A percentile compares a stretch with the other conserved stretches of the same genome.
Conservation (phyloP, 2,888 invertebrate species). For the Ornithoptera alexandrae region DNA sequence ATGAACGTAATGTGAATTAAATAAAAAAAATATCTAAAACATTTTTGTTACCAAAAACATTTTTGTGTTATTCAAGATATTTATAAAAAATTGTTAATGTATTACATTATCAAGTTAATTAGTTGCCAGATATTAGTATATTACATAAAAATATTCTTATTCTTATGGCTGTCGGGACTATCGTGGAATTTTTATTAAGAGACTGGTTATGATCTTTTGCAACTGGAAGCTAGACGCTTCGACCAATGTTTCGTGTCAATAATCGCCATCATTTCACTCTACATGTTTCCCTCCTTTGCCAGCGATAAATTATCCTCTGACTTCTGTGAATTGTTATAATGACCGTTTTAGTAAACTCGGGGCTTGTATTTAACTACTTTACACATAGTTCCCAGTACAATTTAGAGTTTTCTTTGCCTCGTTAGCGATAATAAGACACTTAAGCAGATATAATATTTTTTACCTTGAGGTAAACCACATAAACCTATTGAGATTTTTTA, state of each 20-base stretch:
- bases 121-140: too few relatives aligned
- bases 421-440: slow-evolving; percentile 25
- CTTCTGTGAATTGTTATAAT: slow-evolving; percentile 73
- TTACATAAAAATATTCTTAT: too few relatives aligned
- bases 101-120: too few relatives aligned
- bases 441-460: slow-evolving; percentile 20
- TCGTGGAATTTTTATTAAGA: slow-evolving; percentile 73
- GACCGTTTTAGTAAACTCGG: slow-evolving; percentile 56
- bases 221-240: slow-evolving; percentile 52
- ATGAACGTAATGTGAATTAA: too few relatives aligned
- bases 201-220: slow-evolving; percentile 63
- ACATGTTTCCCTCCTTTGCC: slow-evolving; percentile 63
- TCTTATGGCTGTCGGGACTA: slow-evolving; percentile 47
- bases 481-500: slow-evolving; percentile 1
- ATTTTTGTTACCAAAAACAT: too few relatives aligned
- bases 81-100: too few relatives aligned
- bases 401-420: slow-evolving; percentile 26
- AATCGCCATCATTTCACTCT: slow-evolving; percentile 73
- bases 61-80: too few relatives aligned
- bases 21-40: too few relatives aligned
- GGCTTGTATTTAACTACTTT: slow-evolving; percentile 54
- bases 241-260: slow-evolving; percentile 71
- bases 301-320: slow-evolving; percentile 64
- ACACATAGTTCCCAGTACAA: slow-evolving; percentile 32
- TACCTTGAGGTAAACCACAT: slow-evolving; percentile 6